Base-by-base conservation (phyloP, 2,113 vertebrate species). In the Megaptera novaeangliae region DNA sequence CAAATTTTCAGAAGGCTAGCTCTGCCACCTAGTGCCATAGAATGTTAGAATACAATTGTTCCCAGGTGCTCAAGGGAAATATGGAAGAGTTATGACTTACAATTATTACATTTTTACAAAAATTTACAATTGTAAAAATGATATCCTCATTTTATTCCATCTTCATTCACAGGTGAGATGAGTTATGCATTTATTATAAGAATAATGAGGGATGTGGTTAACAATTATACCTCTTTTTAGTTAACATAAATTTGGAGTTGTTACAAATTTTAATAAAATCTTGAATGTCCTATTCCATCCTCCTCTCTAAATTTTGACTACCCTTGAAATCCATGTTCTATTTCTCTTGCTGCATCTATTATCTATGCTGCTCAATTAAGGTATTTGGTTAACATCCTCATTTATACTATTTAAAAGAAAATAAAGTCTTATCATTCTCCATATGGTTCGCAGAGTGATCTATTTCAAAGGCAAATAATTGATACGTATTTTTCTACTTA, bases 1-100 rank as follows among this genome's bases (percentile, higher is more conserved):
- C 39, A 88, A 15, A 41, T 34, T 88, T 96, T 46, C 15, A 72
- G 52, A 96, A 97, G 92, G 82, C 68, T 31, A 92, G 13, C n/a
- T 95, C 97, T 92, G 95, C 97, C 96, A 96, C 78, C 97, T 98
- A 97, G 96, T 96, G 98, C 87, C 89, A 78, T 0, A 96, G 49
- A 94, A 66, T 49, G n/a, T 81, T 66, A 95, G 68, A 90, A 52
- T 25, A 75, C n/a, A 83, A 34, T 0, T 64, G 36, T 25, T 74
- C 20, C 46, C 46, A 63, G 25, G 8, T 74, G 63, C 1, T 75
- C 55, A 74, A 96, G 49, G 66, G 89, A 93, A 69, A 55, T 36
- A 34, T 0, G 55, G 7, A 93, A 77, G 41, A 80, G 29, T 20
- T 55, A 44, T 23, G 17, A 55, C n/a, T 66, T 31, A 55, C 3